These are phyloP conservation scores for Sebastes oblongus DNA, from an alignment of 2,797 vertebrate species.

Conservation along the genomic window DNA sequence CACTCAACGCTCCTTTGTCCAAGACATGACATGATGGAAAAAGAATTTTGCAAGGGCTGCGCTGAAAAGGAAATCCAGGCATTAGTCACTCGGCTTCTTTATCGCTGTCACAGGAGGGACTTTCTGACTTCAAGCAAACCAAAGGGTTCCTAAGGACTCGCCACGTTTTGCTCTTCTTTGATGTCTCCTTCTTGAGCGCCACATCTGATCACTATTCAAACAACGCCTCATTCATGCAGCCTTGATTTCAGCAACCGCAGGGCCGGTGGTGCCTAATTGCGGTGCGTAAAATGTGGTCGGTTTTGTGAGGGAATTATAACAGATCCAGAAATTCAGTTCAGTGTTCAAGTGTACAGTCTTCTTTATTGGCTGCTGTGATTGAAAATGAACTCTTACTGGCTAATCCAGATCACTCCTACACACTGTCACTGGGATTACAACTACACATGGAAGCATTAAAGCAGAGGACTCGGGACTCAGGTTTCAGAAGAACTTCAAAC, in stretches of 20 bases:
- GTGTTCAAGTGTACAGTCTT: slow-evolving; percentile 19
- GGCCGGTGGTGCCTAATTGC: slow-evolving; percentile 45
- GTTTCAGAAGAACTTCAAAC: slow-evolving; percentile 64
- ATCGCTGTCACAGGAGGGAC: slow-evolving; percentile 50
- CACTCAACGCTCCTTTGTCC: slow-evolving; percentile 28
- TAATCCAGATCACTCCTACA: slow-evolving; percentile 37
- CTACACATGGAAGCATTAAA: slow-evolving; percentile 52
- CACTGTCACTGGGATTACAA: slow-evolving; percentile 24
- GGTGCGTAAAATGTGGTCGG: slow-evolving; percentile 43
- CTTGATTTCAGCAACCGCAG: slow-evolving; percentile 57
- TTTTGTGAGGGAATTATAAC: slow-evolving; percentile 26
- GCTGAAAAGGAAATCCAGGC: slow-evolving; percentile 64
- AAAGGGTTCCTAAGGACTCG: slow-evolving; percentile 48
- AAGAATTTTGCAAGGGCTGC: slow-evolving; percentile 45
- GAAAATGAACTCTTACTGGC: slow-evolving; percentile 38
- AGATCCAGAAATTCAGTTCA: slow-evolving; percentile 30
- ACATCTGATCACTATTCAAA: slow-evolving; percentile 62
- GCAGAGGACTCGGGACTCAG: slow-evolving; percentile 36
- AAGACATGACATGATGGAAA: slow-evolving; percentile 71
- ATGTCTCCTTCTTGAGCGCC: slow-evolving; percentile 42
- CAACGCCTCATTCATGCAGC: slow-evolving; percentile 44
- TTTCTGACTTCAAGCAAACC: slow-evolving; percentile 55
- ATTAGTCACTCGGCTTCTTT: slow-evolving; percentile 54
- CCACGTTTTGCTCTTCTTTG: slow-evolving; percentile 52
- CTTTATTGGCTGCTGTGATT: slow-evolving; percentile 49